Evolutionary conservation across 2,888 invertebrate genomes (phyloP).

Genomic region (Octodonta nipae): DNA sequence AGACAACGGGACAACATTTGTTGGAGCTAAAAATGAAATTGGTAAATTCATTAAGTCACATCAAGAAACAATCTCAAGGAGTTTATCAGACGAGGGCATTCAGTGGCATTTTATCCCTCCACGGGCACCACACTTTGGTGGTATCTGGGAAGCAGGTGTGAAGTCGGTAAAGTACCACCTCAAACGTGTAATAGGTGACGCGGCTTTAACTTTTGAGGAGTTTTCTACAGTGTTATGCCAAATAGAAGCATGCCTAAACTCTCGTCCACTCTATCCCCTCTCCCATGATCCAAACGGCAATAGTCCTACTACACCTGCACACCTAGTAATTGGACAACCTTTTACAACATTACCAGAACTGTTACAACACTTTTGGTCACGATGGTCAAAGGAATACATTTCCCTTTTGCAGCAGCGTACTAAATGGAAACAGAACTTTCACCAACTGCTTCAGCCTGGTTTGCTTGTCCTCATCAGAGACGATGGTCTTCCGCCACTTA

Average conservation of each 20-base stretch:
- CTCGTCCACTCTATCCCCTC: slow-evolving; percentile 16
- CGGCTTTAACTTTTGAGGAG: slow-evolving; percentile 18
- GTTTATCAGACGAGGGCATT: slow-evolving; percentile 5
- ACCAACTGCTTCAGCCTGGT: not conserved
- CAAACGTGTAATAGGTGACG: slow-evolving; percentile 13
- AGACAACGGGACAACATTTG: slow-evolving; percentile 19
- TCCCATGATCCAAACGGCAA: slow-evolving; percentile 11
- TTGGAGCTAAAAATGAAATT: slow-evolving; percentile 9
- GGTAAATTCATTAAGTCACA: slow-evolving; percentile 5
- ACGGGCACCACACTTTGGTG: slow-evolving; percentile 13
- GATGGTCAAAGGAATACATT: slow-evolving; percentile 7
- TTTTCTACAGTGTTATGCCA: slow-evolving; percentile 16
- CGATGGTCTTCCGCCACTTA: not conserved
- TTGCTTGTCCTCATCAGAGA: slow-evolving; percentile 1
- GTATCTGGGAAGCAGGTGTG: slow-evolving; percentile 11
- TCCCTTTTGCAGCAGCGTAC: slow-evolving; percentile 4
- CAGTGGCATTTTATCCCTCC: slow-evolving; percentile 13
- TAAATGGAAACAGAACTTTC: slow-evolving; percentile 4
- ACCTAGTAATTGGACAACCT: slow-evolving; percentile 10
- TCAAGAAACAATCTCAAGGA: slow-evolving; percentile 1
- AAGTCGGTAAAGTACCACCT: slow-evolving; percentile 10
- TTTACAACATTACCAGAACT: slow-evolving; percentile 8
- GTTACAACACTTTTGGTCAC: slow-evolving; percentile 5
- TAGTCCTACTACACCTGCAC: slow-evolving; percentile 11
- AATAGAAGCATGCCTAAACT: slow-evolving; percentile 21